These are phyloP conservation scores for Engystomops pustulosus DNA, from an alignment of 2,113 vertebrate species.

Conservation along the genomic window DNA sequence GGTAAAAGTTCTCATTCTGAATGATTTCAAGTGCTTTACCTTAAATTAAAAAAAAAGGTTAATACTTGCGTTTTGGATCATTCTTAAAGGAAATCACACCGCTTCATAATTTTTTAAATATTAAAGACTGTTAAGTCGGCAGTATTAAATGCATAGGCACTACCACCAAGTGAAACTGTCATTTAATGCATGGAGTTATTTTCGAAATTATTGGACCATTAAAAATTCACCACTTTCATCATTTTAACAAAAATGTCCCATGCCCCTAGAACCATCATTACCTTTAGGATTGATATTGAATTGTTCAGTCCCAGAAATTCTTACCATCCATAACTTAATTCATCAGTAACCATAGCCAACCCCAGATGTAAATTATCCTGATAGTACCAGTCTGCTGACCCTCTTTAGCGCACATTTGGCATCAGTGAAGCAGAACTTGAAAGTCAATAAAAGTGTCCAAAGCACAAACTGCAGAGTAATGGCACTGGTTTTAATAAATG, in stretches of 20 bases:
- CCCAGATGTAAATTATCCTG: neutral
- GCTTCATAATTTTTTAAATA: neutral
- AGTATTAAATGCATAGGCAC: neutral
- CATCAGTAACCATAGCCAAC: neutral
- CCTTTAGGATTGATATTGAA: constrained; percentile 7
- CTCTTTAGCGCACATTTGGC: neutral
- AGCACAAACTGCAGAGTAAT: constrained; percentile 31
- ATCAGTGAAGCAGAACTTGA: neutral
- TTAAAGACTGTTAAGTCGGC: neutral
- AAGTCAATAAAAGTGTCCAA: constrained; percentile 26
- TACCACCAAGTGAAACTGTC: neutral
- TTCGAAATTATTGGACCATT: neutral
- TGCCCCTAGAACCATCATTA: constrained; percentile 23
- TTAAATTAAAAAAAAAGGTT: neutral
- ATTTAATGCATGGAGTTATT: neutral
- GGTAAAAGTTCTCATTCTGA: neutral
- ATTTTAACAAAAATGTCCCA: neutral
- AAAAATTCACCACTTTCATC: neutral
- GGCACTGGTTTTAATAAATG: constrained; percentile 34
- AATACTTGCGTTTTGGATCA: neutral
- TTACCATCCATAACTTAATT: constrained; percentile 16
- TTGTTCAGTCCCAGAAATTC: neutral
- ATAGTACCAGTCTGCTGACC: neutral
- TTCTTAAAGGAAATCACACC: neutral
- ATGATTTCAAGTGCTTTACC: constrained; percentile 13